phyloP scores from a whole-genome alignment of 2,888 invertebrate species.

The Elaeidobius kamerunicus region DNA sequence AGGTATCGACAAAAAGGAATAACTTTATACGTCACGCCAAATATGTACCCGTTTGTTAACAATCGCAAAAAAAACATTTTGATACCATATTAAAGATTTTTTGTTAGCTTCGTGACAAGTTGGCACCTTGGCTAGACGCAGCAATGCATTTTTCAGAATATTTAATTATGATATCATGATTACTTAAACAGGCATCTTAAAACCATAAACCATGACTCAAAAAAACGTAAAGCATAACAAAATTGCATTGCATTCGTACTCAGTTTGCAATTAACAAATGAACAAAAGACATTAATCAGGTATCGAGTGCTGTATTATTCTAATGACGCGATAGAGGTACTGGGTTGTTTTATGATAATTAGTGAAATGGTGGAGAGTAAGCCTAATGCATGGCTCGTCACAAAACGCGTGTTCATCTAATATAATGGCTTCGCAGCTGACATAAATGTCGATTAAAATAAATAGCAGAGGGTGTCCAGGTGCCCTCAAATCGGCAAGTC shows the following conservation, averaged over 20 bases:
- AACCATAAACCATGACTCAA: too few relatives aligned
- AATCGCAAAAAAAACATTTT: slow-evolving; percentile 28
- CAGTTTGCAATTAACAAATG: slow-evolving; percentile 20
- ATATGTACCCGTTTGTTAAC: slow-evolving; percentile 28
- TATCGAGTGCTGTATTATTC: slow-evolving; percentile 15
- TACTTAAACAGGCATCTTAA: too few relatives aligned
- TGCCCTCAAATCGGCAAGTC: slow-evolving; percentile 41
- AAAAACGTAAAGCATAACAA: too few relatives aligned
- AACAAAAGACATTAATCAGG: slow-evolving; percentile 21
- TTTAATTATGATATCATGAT: too few relatives aligned
- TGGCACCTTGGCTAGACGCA: too few relatives aligned
- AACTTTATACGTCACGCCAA: slow-evolving; percentile 32
- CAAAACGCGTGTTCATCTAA: slow-evolving; percentile 43
- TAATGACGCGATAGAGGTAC: slow-evolving; percentile 22
- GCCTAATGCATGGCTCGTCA: slow-evolving; percentile 32
- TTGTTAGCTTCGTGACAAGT: too few relatives aligned
- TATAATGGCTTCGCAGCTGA: slow-evolving; percentile 44
- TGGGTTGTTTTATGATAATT: slow-evolving; percentile 35
- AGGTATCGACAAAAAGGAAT: slow-evolving; percentile 23
- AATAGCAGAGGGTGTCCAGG: slow-evolving; percentile 39
- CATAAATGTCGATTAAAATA: slow-evolving; percentile 40
- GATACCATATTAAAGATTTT: too few relatives aligned
- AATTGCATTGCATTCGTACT: too few relatives aligned
- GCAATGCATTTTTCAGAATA: too few relatives aligned
- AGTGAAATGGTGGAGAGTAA: slow-evolving; percentile 35